Evolutionary conservation across 2,888 invertebrate genomes (phyloP), one percentile per base, ranked within the genome.

Genomic region (Electrophaes corylata): DNA sequence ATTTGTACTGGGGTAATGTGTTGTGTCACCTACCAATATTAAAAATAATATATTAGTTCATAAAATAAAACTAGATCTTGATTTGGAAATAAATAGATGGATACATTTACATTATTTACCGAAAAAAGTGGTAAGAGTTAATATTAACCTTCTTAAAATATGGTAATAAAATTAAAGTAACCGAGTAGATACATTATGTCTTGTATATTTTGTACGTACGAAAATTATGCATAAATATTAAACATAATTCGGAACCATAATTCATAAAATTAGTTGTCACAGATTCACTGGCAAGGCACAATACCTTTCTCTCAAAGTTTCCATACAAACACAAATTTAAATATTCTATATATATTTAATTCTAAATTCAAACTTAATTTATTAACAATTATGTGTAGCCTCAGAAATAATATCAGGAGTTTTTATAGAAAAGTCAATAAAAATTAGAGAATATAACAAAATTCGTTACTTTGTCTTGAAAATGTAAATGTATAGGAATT

Each of bases 231-330:
- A 60, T 62, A 68, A 53, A 43, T 51, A 12, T 55, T 61, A 64
- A 61, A 66, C 70, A 57, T 71, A 70, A n/a, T 56, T 68, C 63
- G 54, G 52, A 66, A 54, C 46, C 35, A 47, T 48, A 62, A 61
- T 59, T 56, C 53, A 45, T 60, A 48, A 56, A 65, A 65, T 50
- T 64, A 69, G 60, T 55, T 66, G 70, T 80, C 75, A 79, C 78
- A 81, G 72, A 72, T 75, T 71, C 76, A 78, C 77, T 81, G 82
- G 82, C 79, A 83, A 83, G 81, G 77, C 63, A 65, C 69, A 73
- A 67, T 64, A 70, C 55, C 57, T 66, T 66, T 56, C 60, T 65
- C 45, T 64, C 23, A 50, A 51, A 67, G 60, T 69, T 50, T 66
- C 62, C 62, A 70, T 65, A 65, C 20, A 20, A 8, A 29, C 26